phyloP scores from a whole-genome alignment of 2,113 vertebrate genomes.

The Myiopsitta monachus region DNA sequence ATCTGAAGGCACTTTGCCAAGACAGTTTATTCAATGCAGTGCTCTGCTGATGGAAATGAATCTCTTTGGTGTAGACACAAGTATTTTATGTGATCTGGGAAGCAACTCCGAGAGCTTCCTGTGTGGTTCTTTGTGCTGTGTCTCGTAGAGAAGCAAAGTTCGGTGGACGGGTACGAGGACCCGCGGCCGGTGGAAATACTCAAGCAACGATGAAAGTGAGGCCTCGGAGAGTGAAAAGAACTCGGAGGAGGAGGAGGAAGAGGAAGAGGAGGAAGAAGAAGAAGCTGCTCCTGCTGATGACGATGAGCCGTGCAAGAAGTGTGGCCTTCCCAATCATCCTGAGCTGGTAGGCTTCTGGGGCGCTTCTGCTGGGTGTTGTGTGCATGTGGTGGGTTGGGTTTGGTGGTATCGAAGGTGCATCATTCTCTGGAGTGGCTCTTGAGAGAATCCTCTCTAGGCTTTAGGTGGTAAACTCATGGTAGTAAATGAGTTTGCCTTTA shows the following conservation, averaged over 20 bases:
- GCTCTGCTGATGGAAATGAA: background rate
- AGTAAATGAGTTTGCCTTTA: background rate
- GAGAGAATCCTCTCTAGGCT: accelerated
- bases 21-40: background rate
- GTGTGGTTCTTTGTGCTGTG: slow-evolving; percentile 9
- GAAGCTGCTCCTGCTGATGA: slow-evolving; percentile 82
- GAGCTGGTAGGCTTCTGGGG: slow-evolving; percentile 83
- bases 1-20: background rate
- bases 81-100: background rate
- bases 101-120: background rate
- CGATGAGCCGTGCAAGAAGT: slow-evolving; percentile 95
- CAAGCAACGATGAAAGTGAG: slow-evolving; percentile 84
- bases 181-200: slow-evolving; percentile 85
- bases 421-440: background rate
- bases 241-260: slow-evolving; percentile 76
- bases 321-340: slow-evolving; percentile 94
- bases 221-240: slow-evolving; percentile 82
- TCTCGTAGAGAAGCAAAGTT: slow-evolving; percentile 78
- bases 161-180: slow-evolving; percentile 86
- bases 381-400: background rate
- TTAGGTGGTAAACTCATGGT: background rate
- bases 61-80: background rate
- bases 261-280: slow-evolving; percentile 82
- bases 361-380: too few species aligned
- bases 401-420: background rate